phyloP scores from a whole-genome alignment of 2,797 vertebrate species.

The Thunnus albacares region DNA sequence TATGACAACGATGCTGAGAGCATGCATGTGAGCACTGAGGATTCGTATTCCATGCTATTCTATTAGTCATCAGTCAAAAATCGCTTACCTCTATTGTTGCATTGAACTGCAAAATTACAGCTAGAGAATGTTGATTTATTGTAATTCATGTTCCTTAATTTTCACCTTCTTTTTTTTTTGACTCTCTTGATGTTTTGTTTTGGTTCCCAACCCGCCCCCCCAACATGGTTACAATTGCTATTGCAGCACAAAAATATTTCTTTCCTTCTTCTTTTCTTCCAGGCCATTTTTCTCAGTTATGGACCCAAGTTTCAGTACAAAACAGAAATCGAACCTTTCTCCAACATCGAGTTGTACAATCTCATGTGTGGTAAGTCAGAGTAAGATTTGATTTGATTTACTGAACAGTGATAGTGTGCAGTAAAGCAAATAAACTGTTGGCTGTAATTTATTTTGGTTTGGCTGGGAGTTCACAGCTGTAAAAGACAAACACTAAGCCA shows the following conservation, averaged over 20 bases:
- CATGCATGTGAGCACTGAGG: constrained; percentile 84
- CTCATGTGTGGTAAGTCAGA: constrained; percentile 86
- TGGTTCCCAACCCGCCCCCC: too few species aligned
- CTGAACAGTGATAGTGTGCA: too few species aligned
- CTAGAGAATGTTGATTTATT: too few species aligned
- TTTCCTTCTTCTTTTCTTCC: not conserved
- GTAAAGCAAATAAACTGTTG: not conserved
- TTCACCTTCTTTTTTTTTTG: too few species aligned
- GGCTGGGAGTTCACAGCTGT: not conserved
- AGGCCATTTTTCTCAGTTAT: constrained; percentile 86
- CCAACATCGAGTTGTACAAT: constrained; percentile 87
- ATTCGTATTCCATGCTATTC: not conserved
- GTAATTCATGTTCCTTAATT: too few species aligned
- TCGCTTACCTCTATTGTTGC: too few species aligned
- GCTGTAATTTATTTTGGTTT: not conserved
- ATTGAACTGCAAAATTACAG: too few species aligned
- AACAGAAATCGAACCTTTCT: constrained; percentile 81
- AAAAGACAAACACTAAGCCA: not conserved
- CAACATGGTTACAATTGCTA: too few species aligned
- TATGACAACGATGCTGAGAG: constrained; percentile 86
- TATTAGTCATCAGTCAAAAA: too few species aligned
- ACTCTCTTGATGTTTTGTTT: too few species aligned
- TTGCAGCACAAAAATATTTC: not conserved
- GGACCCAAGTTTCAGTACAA: constrained; percentile 81
- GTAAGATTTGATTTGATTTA: too few species aligned